A percentile compares a stretch with the other conserved stretches of the same genome.
Evolutionary conservation across 64 coral and sea anemone species (phyloP).

Genomic region (Acropora yongei): DNA sequence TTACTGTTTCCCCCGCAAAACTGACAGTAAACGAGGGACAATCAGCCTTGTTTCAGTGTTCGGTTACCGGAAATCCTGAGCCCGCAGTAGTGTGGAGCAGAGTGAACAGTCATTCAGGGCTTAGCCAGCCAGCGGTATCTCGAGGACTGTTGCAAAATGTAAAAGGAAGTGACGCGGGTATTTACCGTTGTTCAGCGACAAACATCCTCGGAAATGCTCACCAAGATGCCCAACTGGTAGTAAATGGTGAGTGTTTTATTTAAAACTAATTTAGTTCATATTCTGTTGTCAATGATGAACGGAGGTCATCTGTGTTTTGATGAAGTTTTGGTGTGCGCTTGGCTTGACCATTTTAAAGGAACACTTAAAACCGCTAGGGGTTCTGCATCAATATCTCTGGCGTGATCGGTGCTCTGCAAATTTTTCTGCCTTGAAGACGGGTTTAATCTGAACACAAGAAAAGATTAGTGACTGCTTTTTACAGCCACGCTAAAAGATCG

Average conservation of each 20-base stretch:
- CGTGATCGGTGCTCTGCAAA: too few relatives aligned
- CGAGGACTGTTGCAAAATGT: conserved; percentile 27
- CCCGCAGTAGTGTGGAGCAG: conserved; percentile 68
- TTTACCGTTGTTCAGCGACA: conserved; percentile 48
- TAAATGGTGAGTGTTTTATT: conserved; percentile 15
- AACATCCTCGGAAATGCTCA: conserved; percentile 51
- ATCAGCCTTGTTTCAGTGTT: conserved; percentile 54
- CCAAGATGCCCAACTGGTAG: background rate
- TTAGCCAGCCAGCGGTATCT: background rate
- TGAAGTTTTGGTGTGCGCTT: background rate
- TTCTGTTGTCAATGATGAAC: too few relatives aligned
- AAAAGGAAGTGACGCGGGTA: conserved; percentile 25
- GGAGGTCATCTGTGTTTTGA: background rate
- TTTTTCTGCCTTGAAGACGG: too few relatives aligned
- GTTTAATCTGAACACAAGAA: too few relatives aligned
- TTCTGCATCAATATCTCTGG: too few relatives aligned
- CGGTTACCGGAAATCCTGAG: conserved; percentile 52
- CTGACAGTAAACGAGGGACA: conserved; percentile 28
- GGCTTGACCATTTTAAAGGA: too few relatives aligned
- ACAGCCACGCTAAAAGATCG: too few relatives aligned
- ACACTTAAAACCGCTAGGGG: too few relatives aligned
- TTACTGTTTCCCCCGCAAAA: conserved; percentile 9
- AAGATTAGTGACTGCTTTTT: too few relatives aligned
- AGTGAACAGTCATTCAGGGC: background rate
- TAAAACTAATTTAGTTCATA: too few relatives aligned